Base-by-base conservation (phyloP, 1,140 invertebrate species). In the Drosophila repletoides region DNA sequence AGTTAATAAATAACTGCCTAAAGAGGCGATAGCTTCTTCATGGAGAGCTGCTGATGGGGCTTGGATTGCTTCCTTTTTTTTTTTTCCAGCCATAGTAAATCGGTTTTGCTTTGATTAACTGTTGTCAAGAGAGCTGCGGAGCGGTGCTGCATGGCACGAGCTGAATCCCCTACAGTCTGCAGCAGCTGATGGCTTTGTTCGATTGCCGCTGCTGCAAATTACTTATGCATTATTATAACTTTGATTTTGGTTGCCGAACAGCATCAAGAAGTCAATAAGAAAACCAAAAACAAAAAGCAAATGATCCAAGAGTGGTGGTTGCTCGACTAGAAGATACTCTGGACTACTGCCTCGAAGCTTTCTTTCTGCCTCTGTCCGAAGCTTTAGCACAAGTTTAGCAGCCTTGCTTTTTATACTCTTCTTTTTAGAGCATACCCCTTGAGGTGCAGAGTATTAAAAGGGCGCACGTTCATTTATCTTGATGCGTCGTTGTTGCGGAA, bases 171-270 rank as follows among this genome's bases (percentile, higher is more conserved):
- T 22, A 12, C 26, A 26, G 19, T 26, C 10, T 29, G 12, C 52
- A 31, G 36, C 28, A 22, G 29, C 40, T 61, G 80, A 84, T 84
- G 74, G 66, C 74, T 79, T 73, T 56, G 40, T 61, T 61, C 53
- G 79, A 83, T 83, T 71, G 61, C 53, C 48, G 34, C 41, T 59
- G 80, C 74, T 84, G 79, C 71, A 79, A 84, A 84, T 84, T 84
- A 84, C 79, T 84, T 86, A 84, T 75, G 79, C 80, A 86, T 84
- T 84, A 86, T 84, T 75, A 84, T 86, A 65, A 70, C 74, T 86
- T 84, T 84, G 79, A 83, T 79, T 79, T 75, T 60, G 69, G 46
- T 61, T 46, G 63, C 49, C 36, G 21, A 40, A 41, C 63, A 24
- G 60, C 63, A 56, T 29, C 21, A 21, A 52, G 26, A 43, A 48